phyloP scores from a whole-genome alignment of 2,797 vertebrate species.

The Antennarius maculatus region DNA sequence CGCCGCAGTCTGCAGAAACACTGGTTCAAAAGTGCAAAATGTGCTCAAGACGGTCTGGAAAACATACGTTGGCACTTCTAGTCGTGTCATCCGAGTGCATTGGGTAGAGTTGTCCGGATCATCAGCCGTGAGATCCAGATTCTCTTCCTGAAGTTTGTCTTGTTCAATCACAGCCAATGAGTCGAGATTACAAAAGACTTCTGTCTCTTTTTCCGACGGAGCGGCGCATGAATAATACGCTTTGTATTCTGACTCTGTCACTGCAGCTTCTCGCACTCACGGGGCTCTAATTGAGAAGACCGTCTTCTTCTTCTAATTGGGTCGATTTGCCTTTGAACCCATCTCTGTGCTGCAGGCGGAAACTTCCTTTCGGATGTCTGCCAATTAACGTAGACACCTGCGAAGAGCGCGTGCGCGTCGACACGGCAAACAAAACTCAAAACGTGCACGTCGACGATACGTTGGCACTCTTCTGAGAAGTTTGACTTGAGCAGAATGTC shows the following conservation, averaged over 20 bases:
- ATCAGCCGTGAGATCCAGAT: neutral
- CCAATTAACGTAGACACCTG: conserved; percentile 67
- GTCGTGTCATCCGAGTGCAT: conserved; percentile 16
- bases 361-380: conserved; percentile 56
- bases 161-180: conserved; percentile 14
- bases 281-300: conserved; percentile 44
- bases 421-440: conserved; percentile 48
- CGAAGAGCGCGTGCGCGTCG: conserved; percentile 58
- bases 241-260: conserved; percentile 31
- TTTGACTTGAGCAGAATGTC: conserved; percentile 69
- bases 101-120: neutral
- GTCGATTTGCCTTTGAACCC: conserved; percentile 66
- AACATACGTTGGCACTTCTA: conserved; percentile 33
- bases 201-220: conserved; percentile 7
- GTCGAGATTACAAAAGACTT: conserved; percentile 25
- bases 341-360: conserved; percentile 52
- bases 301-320: conserved; percentile 66
- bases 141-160: conserved; percentile 3
- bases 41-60: conserved; percentile 21
- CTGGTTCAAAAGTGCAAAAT: conserved; percentile 24
- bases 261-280: conserved; percentile 33
- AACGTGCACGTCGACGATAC: conserved; percentile 22
- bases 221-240: conserved; percentile 13
- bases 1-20: conserved; percentile 8
- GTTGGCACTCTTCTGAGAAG: conserved; percentile 55